A percentile compares a stretch with the other conserved stretches of the same genome.
These are phyloP conservation scores for Melitaea athalia DNA, from an alignment of 2,888 invertebrate genomes.

Conservation along the genomic window DNA sequence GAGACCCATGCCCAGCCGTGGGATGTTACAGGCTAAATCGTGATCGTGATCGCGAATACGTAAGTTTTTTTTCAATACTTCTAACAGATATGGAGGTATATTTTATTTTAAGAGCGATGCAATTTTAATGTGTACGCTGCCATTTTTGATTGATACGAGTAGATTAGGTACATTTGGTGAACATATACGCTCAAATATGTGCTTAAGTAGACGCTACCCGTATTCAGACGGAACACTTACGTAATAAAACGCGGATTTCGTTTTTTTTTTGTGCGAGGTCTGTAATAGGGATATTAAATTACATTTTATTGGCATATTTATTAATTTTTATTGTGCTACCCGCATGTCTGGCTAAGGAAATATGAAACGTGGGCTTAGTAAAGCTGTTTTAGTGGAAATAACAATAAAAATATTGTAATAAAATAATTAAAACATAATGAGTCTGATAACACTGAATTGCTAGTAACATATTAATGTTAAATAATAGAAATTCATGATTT, in stretches of 20 bases:
- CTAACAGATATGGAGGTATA: too few species aligned
- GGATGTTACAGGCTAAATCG: too few species aligned
- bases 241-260: slow-evolving; percentile 2
- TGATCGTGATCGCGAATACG: too few species aligned
- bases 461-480: not conserved
- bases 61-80: too few species aligned
- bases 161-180: too few species aligned
- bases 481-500: too few species aligned
- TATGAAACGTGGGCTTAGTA: slow-evolving; percentile 3
- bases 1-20: too few species aligned
- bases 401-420: not conserved
- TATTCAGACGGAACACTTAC: not conserved
- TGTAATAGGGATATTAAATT: slow-evolving; percentile 15
- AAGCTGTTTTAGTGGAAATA: not conserved
- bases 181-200: not conserved
- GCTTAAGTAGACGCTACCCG: not conserved
- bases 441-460: not conserved
- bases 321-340: slow-evolving; percentile 16
- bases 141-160: too few species aligned
- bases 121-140: too few species aligned
- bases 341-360: slow-evolving; percentile 17
- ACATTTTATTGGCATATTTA: slow-evolving; percentile 15
- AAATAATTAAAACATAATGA: not conserved
- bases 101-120: too few species aligned
- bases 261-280: slow-evolving; percentile 17